A percentile compares a stretch with the other conserved stretches of the same genome.
Evolutionary conservation across 35 echinoderm and acorn worm genomes (phyloP).

Genomic region (Patiria miniata): DNA sequence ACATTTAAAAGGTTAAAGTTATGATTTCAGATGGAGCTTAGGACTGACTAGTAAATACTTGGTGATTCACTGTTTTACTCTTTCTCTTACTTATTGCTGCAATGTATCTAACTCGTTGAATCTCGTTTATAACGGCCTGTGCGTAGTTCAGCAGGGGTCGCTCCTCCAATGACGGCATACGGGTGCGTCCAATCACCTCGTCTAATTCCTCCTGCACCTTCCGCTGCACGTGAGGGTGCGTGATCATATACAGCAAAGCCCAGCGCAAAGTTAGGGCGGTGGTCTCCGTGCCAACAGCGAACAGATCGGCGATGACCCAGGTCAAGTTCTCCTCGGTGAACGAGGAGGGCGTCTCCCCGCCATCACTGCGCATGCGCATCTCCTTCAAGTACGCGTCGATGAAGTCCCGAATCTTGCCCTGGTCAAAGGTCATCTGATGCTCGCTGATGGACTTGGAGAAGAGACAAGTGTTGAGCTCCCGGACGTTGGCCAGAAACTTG

Average conservation of each 20-base stretch:
- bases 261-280: constrained; percentile 55
- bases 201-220: constrained; percentile 60
- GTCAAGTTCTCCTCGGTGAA: constrained; percentile 5
- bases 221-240: constrained; percentile 34
- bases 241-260: constrained; percentile 65
- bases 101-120: constrained; percentile 33
- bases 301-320: constrained; percentile 53
- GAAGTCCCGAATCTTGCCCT: constrained; percentile 57
- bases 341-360: constrained; percentile 16
- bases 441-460: constrained; percentile 3
- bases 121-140: constrained; percentile 50
- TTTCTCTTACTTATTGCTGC: constrained; percentile 37
- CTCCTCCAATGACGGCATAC: constrained; percentile 48
- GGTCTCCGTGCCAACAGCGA: constrained; percentile 65
- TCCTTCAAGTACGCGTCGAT: constrained; percentile 63
- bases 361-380: not conserved
- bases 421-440: constrained; percentile 27
- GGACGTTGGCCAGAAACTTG: not conserved
- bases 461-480: not conserved
- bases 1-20: no score
- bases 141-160: constrained; percentile 34
- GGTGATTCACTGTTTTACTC: no score
- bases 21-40: no score
- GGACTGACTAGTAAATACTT: no score
- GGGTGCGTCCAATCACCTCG: constrained; percentile 39